Base-by-base conservation (phyloP, 1,140 invertebrate genomes). In the Aphidius ervi region DNA sequence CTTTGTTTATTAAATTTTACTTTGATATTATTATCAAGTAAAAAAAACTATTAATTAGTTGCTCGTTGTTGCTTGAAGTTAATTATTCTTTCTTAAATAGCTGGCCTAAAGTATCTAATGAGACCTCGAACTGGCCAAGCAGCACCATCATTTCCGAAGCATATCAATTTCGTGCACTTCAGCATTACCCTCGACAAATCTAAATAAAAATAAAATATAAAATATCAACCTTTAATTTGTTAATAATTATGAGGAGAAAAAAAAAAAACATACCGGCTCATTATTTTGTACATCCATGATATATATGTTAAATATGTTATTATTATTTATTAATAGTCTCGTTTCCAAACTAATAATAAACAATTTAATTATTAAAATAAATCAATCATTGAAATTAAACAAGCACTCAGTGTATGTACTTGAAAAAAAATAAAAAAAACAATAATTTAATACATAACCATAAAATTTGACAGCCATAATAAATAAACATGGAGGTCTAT, bases 101-200 rank as follows among this genome's bases (percentile, higher is more conserved):
- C 93, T 4, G 96, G 96, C 72, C 96, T 84, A 81, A 98, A 99
- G 77, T 99, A 97, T 52, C 97, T 86, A 74, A 99, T 99, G 6
- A 99, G 82, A 50, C 96, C 95, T 83, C 99, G 98, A 8, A 99
- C 95, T 20, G 98, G 98, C 98, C 98, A 99, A 8, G 98, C 97
- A 23, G 98, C 98, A 70, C 96, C 98, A 81, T 99, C 98, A 57
- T 81, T 99, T 97, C 92, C 94, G 99, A 40, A 99, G 73, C 94
- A 99, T 98, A 73, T 99, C 97, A 70, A 99, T 99, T 84, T 99
- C 98, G 69, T 91, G 90, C 20, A 89, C 86, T 68, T 90, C 86
- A 10, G 94, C 97, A 79, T 99, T 94, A 58, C 98, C 98, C 58
- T 93, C 87, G 9, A 97, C 94, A 83, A 88, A 84, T 83, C 87